These are phyloP conservation scores for Opisthograptis luteolata DNA, from an alignment of 2,888 invertebrate species.

Conservation along the genomic window DNA sequence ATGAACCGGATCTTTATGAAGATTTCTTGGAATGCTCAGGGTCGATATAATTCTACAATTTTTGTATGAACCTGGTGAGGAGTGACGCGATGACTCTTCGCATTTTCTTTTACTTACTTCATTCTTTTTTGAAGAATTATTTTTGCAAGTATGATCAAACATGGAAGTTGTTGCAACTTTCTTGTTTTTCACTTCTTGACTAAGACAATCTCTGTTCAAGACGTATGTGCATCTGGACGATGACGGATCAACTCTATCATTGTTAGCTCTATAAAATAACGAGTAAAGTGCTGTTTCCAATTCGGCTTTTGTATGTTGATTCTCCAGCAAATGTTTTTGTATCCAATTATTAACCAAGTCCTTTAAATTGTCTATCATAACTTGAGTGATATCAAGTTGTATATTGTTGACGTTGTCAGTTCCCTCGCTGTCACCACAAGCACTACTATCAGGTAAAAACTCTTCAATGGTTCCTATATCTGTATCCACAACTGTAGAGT, in stretches of 20 bases:
- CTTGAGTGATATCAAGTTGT: conserved; percentile 52
- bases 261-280: conserved; percentile 52
- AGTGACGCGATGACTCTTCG: conserved; percentile 44
- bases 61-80: conserved; percentile 54
- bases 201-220: conserved; percentile 44
- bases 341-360: conserved; percentile 61
- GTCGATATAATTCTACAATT: conserved; percentile 64
- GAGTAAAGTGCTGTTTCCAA: conserved; percentile 59
- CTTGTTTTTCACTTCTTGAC: conserved; percentile 47
- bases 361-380: conserved; percentile 66
- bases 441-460: conserved; percentile 50
- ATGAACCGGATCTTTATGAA: conserved; percentile 37
- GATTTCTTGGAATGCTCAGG: conserved; percentile 65
- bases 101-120: conserved; percentile 10
- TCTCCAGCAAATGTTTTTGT: conserved; percentile 54
- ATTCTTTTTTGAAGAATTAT: conserved; percentile 24
- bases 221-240: conserved; percentile 60
- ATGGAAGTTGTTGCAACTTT: conserved; percentile 42
- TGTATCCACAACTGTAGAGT: conserved; percentile 49
- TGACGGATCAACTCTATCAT: conserved; percentile 37
- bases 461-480: conserved; percentile 52
- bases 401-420: conserved; percentile 32
- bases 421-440: conserved; percentile 57
- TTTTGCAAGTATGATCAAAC: conserved; percentile 40
- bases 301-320: conserved; percentile 54